Base-by-base conservation (phyloP, 1,140 invertebrate species). In the Platorchestia sp. region DNA sequence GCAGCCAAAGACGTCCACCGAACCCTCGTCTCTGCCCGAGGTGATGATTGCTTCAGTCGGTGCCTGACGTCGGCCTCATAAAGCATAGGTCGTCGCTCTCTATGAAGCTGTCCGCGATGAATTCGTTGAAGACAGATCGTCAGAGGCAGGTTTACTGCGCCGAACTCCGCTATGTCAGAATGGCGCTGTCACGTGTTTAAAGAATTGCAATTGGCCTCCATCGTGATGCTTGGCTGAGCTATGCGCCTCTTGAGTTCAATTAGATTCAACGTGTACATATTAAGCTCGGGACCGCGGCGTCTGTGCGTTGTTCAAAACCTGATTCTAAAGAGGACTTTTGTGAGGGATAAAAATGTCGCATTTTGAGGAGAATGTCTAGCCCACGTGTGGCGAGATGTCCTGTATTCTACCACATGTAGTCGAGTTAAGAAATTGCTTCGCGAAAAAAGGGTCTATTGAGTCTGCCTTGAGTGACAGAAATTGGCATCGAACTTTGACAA, bases 141-240 rank as follows among this genome's bases (percentile, higher is more conserved):
- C 59, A 75, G 59, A 75, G 27, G 59, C 59, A 75, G 59, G 59
- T 75, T 36, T 75, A 75, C 14, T 10, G 47, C n/a, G n/a, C n/a
- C n/a, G n/a, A n/a, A n/a, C 47, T 51, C 47, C 19, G 47, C 59
- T 27, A 75, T 75, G 59, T 75, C 59, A 75, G 10, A 22, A 36
- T 10, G 59, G 59, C 59, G 1, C 14, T 75, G 59, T 75, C 59
- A 75, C 59, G 59, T 75, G 59, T 75, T 75, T 75, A 75, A 75
- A 75, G 59, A 75, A 75, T 75, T 75, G 59, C 59, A 75, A 75
- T 75, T 75, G 59, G 59, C 59, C 27, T 75, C 59, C 59, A 75
- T 75, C 59, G 59, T 75, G 59, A 75, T 75, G 59, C 59, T 75
- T 75, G 59, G 59, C 59, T 75, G 59, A 75, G 59, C 59, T 75